phyloP scores from a whole-genome alignment of 2,888 invertebrate genomes.

The Metacarcinus magister region DNA sequence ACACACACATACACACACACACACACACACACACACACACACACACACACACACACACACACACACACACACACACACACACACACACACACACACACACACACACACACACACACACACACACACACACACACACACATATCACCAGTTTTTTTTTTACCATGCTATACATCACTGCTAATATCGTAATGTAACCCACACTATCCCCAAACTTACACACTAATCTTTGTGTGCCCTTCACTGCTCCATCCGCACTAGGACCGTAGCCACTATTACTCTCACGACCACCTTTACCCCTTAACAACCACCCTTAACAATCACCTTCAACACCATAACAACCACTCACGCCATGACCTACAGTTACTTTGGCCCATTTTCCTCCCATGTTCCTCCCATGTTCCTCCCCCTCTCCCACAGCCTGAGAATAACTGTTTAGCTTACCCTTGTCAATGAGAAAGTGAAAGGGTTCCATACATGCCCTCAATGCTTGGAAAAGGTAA shows the following conservation, averaged over 20 bases:
- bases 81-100: slow-evolving; percentile 63
- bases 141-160: neutral
- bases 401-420: neutral
- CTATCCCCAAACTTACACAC: neutral
- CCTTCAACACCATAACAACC: neutral
- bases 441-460: slow-evolving; percentile 16
- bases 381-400: neutral
- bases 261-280: neutral
- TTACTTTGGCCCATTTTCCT: neutral
- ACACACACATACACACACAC: slow-evolving; percentile 52
- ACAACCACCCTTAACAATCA: neutral
- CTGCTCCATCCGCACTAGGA: neutral
- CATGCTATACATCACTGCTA: neutral
- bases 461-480: slow-evolving; percentile 34
- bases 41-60: slow-evolving; percentile 55
- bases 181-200: neutral
- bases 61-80: slow-evolving; percentile 58
- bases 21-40: slow-evolving; percentile 65
- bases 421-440: neutral
- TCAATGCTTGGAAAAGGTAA: neutral
- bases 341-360: neutral
- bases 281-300: neutral
- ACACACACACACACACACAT: slow-evolving; percentile 14
- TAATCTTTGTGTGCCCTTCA: neutral
- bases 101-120: slow-evolving; percentile 29